Evolutionary conservation across 2,888 invertebrate genomes (phyloP).

Genomic region (Nowickia ferox): DNA sequence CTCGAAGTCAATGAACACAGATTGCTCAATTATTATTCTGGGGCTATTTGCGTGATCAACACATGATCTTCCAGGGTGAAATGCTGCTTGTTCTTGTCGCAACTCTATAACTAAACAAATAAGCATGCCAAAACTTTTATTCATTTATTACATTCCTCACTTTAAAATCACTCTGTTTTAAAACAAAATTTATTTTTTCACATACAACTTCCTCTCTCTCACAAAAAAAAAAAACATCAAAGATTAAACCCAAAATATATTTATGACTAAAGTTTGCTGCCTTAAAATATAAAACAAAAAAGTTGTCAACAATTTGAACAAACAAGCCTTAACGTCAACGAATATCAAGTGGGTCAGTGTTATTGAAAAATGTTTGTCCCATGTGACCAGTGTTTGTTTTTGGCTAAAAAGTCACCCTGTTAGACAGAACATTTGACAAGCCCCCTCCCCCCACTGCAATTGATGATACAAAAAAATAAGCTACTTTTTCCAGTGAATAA

Average conservation of each 20-base stretch:
- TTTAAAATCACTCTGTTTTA: not conserved
- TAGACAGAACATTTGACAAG: not conserved
- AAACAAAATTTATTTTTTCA: not conserved
- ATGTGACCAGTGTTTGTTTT: conserved; percentile 47
- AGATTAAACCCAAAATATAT: conserved; percentile 56
- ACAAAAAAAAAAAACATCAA: conserved; percentile 38
- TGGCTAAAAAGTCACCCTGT: conserved; percentile 46
- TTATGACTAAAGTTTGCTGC: conserved; percentile 52
- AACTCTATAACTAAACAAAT: too few species aligned
- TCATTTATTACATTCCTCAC: not conserved
- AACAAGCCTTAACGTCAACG: conserved; percentile 48
- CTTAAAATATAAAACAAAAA: conserved; percentile 4
- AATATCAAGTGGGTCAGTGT: conserved; percentile 71
- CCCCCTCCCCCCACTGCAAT: not conserved
- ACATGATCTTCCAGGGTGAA: too few species aligned
- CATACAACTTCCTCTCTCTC: not conserved
- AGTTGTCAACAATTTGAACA: conserved; percentile 53
- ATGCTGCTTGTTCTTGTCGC: too few species aligned
- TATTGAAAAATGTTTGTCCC: conserved; percentile 63
- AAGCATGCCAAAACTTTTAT: not conserved
- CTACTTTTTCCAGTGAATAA: not conserved
- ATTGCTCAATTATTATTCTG: too few species aligned
- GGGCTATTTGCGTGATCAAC: too few species aligned
- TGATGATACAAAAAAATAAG: conserved; percentile 24
- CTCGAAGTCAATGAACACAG: too few species aligned